These are phyloP conservation scores for Anisognathus igniventris DNA, from an alignment of 2,797 vertebrate species.

Conservation along the genomic window DNA sequence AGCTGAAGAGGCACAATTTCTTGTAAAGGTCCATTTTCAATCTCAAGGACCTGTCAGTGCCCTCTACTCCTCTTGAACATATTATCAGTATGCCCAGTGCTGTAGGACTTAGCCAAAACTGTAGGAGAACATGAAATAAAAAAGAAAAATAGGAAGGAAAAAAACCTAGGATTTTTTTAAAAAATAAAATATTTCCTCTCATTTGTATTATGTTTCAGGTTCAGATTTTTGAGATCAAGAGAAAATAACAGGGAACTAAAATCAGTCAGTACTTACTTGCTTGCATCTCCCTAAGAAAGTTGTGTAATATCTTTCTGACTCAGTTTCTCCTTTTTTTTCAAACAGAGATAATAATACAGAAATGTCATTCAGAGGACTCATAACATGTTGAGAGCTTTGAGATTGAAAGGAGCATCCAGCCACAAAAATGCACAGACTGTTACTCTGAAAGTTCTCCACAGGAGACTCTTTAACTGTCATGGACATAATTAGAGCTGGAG, in stretches of 20 bases:
- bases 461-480: not conserved
- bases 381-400: not conserved
- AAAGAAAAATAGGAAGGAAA: not conserved
- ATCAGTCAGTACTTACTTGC: not conserved
- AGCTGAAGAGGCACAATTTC: not conserved
- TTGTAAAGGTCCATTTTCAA: not conserved
- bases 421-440: not conserved
- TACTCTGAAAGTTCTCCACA: not conserved
- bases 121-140: not conserved
- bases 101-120: not conserved
- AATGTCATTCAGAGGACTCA: not conserved
- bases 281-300: not conserved
- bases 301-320: not conserved
- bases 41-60: not conserved
- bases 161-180: not conserved
- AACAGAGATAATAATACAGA: not conserved
- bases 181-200: not conserved
- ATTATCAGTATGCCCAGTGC: not conserved
- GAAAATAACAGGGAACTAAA: not conserved
- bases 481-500: not conserved
- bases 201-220: not conserved
- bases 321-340: not conserved
- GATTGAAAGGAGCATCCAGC: not conserved
- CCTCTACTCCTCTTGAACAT: not conserved
- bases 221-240: not conserved